Percentiles rank a stretch among this genome's conserved stretches.
Conservation (phyloP, 2,888 invertebrate genomes). For the Callinectes sapidus region DNA sequence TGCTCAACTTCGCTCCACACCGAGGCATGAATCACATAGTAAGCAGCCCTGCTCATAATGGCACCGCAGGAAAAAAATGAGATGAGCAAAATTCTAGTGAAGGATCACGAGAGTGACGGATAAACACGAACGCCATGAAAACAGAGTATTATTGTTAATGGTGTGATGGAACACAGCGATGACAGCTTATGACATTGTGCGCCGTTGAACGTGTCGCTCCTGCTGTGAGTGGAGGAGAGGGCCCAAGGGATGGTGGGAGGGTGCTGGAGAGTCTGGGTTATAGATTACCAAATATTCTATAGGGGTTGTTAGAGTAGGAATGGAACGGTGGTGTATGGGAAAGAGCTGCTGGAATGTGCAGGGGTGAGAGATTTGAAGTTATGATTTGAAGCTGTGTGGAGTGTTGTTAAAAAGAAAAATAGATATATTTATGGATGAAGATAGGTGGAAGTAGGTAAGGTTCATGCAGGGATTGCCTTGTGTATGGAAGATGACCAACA, state of each 20-base stretch:
- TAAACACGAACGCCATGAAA: background rate
- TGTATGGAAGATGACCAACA: background rate
- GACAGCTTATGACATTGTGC: background rate
- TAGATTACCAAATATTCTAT: background rate
- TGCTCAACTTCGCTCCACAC: background rate
- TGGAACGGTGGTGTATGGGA: background rate
- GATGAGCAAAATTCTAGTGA: background rate
- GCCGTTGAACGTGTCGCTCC: background rate
- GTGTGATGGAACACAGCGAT: background rate
- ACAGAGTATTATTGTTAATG: background rate
- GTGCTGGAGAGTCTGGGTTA: background rate
- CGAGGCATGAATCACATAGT: background rate
- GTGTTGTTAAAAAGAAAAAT: background rate
- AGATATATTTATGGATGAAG: no score
- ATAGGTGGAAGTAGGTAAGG: no score
- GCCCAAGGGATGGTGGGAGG: background rate
- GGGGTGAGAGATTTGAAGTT: background rate
- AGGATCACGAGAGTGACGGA: background rate
- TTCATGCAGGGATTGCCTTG: no score
- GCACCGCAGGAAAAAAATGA: background rate
- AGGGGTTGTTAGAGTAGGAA: background rate
- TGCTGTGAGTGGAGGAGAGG: background rate
- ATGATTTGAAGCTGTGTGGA: background rate
- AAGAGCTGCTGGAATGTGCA: background rate
- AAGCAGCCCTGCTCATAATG: background rate